Base-by-base conservation (phyloP, 2,888 invertebrate species). In the Stenchaetothrips biformis region DNA sequence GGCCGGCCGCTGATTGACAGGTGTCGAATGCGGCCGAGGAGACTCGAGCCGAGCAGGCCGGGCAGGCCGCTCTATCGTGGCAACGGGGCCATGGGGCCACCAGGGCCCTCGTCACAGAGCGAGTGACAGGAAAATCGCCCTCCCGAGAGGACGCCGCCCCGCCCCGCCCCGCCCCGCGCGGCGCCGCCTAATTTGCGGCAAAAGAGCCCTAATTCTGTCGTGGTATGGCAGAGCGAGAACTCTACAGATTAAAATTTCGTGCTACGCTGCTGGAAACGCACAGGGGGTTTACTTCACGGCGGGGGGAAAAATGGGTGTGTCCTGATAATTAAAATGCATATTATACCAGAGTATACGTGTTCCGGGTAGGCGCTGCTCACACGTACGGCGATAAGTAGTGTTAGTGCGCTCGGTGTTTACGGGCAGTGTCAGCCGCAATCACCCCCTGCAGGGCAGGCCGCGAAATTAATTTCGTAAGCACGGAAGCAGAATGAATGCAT, bases 141-240 rank as follows among this genome's bases (percentile, higher is more conserved):
- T 16, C 67, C 59, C 59, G 18, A 0, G 59, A 37, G 59, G 59
- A 13, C 9, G 25, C 67, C 21, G 21, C 13, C 53, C 13, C 13
- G 53, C 53, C 53, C 13, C 16, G 53, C 53, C 53, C 53, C 13
- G 53, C 13, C 53, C 53, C 13, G 53, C 53, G 53, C 18, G 53
- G 67, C n/a, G 11, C 67, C 67, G 67, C 67, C 67, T 74, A 74
- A 74, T 74, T 74, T 74, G 67, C 67, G 25, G 67, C 67, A 74
- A 74, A 74, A 74, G 67, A 74, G 67, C 21, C 67, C 67, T 74
- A 74, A 74, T 74, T 74, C 25, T 25, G 67, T 74, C 67, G 1
- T n/a, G 21, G 25, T 74, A 74, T 11, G 25, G 25, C 21, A 59
- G 67, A 53, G 53, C 53, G 53, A 53, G 53, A 53, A 37, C 37